Percentiles rank a stretch among this genome's conserved stretches.
These are phyloP conservation scores for Sus scrofa DNA, from an alignment of 2,113 vertebrate species.

Conservation along the genomic window T2T-Sscrofa CM000825.6:60778501-60779000, in stretches of 20 bases:
- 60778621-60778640: neutral
- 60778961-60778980: neutral
- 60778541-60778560: too few species aligned
- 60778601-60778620: neutral
- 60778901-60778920: constrained; percentile 33
- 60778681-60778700: neutral
- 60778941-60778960: neutral
- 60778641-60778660: neutral
- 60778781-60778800: neutral
- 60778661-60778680: neutral
- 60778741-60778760: neutral
- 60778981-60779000: neutral
- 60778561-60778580: neutral
- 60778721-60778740: neutral
- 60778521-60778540: too few species aligned
- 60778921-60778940: neutral
- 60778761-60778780: neutral
- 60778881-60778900: neutral
- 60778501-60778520: too few species aligned
- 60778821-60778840: neutral
- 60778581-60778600: neutral
- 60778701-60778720: neutral
- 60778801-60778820: neutral
- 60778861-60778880: neutral
- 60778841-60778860: neutral